Base-by-base conservation (phyloP, 2,113 vertebrate genomes). In the Catharus fuscescens region DNA sequence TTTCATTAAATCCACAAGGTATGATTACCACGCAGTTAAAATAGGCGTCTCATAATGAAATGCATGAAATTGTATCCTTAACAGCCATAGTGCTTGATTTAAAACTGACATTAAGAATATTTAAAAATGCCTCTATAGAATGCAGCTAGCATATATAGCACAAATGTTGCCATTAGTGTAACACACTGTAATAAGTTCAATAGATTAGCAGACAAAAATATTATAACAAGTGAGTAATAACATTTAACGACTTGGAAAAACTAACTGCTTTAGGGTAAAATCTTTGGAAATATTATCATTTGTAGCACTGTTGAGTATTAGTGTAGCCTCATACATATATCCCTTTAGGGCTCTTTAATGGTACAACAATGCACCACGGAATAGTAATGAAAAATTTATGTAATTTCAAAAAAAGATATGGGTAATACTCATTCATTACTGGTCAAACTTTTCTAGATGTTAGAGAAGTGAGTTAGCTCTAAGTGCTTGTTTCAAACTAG, bases 401-500 rank as follows among this genome's bases (percentile, higher is more conserved):
- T 59, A 3, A 73, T 92, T 97, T 83, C 5, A 34, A 65, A 74
- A 92, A 95, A 38, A 78, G 7, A 21, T 82, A 15, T 45, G 57
- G 48, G 38, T 93, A 85, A 90, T 80, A 88, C 64, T 79, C 16
- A 82, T 79, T 95, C 38, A 50, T 90, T 96, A 72, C 52, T 93
- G 57, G 61, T 82, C 91, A 91, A 89, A 93, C 78, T 95, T 94
- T 96, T 80, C 52, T 93, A 36, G 36, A 31, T 96, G 88, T 96
- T 94, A 70, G 73, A 62, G 91, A 89, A 79, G 50, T 80, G 64
- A 88, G 76, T 96, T 97, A 94, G 95, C 80, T 84, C 29, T 62
- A 97, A 95, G 77, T 96, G 65, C 59, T 96, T 95, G 95, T 97
- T 98, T 97, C 84, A 93, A 95, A 90, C 86, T 48, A 96, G 80